A percentile compares a stretch with the other conserved stretches of the same genome.
phyloP scores from a whole-genome alignment of 2,888 invertebrate genomes.

The Archips crataeganus region DNA sequence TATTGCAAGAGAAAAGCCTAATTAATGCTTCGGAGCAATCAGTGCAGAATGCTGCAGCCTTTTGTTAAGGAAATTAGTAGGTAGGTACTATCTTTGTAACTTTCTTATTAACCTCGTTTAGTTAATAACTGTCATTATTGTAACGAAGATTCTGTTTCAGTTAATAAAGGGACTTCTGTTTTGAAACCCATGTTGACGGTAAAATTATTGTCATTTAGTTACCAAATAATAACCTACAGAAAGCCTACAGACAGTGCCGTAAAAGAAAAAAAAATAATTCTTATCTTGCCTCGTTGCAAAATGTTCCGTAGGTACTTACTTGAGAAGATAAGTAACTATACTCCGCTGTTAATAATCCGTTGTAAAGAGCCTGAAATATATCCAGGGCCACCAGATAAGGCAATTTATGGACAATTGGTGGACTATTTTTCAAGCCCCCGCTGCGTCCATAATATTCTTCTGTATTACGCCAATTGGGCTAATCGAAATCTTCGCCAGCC shows the following conservation, averaged over 20 bases:
- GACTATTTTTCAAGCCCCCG: slow-evolving; percentile 14
- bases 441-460: slow-evolving; percentile 10
- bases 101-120: slow-evolving; percentile 4
- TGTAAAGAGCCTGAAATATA: slow-evolving; percentile 17
- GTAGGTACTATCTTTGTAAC: background rate
- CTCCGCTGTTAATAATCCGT: slow-evolving; percentile 1
- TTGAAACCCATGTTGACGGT: too few relatives aligned
- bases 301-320: background rate
- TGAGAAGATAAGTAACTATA: background rate
- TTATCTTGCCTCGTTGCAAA: background rate
- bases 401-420: slow-evolving; percentile 22
- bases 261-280: background rate
- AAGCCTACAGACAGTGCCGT: background rate
- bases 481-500: slow-evolving; percentile 15
- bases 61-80: slow-evolving; percentile 6
- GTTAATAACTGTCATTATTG: background rate
- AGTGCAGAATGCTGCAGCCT: slow-evolving; percentile 1
- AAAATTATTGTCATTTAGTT: too few relatives aligned
- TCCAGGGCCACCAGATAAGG: slow-evolving; percentile 13
- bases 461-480: slow-evolving; percentile 15
- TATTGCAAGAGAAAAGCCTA: slow-evolving; percentile 31
- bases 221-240: too few relatives aligned
- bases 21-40: slow-evolving; percentile 13
- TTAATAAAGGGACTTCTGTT: too few relatives aligned
- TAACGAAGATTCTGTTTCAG: too few relatives aligned